Conservation (phyloP, 2,888 invertebrate genomes). For the Drosophila pegasa region DNA sequence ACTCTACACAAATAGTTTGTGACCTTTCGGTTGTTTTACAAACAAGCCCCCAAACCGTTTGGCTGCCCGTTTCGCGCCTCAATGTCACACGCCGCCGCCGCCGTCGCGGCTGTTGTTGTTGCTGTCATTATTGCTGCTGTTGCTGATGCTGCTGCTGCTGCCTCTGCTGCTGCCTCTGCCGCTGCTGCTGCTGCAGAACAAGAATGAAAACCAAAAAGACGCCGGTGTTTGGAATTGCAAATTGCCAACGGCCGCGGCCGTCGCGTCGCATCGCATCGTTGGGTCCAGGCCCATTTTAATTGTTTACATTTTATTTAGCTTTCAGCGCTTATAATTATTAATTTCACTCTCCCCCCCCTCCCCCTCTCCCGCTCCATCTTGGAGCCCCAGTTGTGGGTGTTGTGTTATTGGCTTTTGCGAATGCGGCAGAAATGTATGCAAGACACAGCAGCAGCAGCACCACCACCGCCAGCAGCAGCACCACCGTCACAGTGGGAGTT, state of each 20-base stretch:
- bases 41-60: constrained; percentile 71
- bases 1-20: constrained; percentile 77
- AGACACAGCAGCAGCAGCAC: constrained; percentile 20
- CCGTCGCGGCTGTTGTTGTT: constrained; percentile 4
- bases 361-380: constrained; percentile 4
- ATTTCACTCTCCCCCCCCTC: constrained; percentile 59
- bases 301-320: constrained; percentile 80
- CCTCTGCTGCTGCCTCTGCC: not conserved
- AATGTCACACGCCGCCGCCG: constrained; percentile 59
- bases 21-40: constrained; percentile 83
- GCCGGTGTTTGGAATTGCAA: constrained; percentile 77
- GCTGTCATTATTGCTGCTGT: constrained; percentile 9
- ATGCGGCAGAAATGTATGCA: constrained; percentile 69
- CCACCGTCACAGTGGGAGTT: constrained; percentile 59
- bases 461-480: not conserved
- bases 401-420: constrained; percentile 78
- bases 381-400: constrained; percentile 67
- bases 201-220: constrained; percentile 35
- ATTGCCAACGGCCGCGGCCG: constrained; percentile 70
- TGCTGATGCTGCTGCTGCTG: constrained; percentile 28
- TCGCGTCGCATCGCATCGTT: constrained; percentile 64
- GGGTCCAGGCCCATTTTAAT: constrained; percentile 75
- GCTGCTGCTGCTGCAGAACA: constrained; percentile 13
- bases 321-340: constrained; percentile 78
- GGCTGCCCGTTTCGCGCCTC: constrained; percentile 64